phyloP scores from a whole-genome alignment of 2,113 vertebrate genomes.

The Corythoichthys intestinalis region DNA sequence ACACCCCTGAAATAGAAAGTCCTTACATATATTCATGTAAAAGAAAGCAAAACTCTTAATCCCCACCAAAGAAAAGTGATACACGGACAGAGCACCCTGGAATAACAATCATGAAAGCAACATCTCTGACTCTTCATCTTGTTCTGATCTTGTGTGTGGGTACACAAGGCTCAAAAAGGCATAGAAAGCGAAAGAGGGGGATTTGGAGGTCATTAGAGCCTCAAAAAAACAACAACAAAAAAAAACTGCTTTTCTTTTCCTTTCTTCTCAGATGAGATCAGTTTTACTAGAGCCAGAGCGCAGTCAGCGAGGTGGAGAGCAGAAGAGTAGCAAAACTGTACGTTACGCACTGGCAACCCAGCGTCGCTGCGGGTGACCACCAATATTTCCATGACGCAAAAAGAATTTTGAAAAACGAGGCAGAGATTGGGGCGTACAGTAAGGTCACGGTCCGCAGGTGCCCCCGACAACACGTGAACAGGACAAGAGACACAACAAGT shows the following conservation, averaged over 20 bases:
- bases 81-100: constrained; percentile 68
- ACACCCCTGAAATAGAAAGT: not conserved
- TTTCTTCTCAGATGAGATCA: constrained; percentile 56
- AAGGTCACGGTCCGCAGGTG: constrained; percentile 73
- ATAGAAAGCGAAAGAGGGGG: constrained; percentile 60
- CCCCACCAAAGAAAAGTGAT: constrained; percentile 50
- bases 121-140: constrained; percentile 56
- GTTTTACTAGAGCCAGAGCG: constrained; percentile 88
- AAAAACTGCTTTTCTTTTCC: not conserved
- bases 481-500: constrained; percentile 48
- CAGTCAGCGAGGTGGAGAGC: constrained; percentile 80
- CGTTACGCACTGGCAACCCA: constrained; percentile 82
- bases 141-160: constrained; percentile 62
- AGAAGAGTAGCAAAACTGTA: constrained; percentile 85
- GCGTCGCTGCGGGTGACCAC: constrained; percentile 78
- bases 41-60: constrained; percentile 31
- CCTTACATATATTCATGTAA: constrained; percentile 27
- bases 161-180: constrained; percentile 73
- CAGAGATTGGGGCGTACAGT: constrained; percentile 53
- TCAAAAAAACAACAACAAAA: not conserved
- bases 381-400: constrained; percentile 20
- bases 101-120: constrained; percentile 61
- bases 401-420: constrained; percentile 28
- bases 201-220: constrained; percentile 11
- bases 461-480: constrained; percentile 64